phyloP scores from a whole-genome alignment of 64 coral and sea anemone genomes.

The Montipora foliosa region DNA sequence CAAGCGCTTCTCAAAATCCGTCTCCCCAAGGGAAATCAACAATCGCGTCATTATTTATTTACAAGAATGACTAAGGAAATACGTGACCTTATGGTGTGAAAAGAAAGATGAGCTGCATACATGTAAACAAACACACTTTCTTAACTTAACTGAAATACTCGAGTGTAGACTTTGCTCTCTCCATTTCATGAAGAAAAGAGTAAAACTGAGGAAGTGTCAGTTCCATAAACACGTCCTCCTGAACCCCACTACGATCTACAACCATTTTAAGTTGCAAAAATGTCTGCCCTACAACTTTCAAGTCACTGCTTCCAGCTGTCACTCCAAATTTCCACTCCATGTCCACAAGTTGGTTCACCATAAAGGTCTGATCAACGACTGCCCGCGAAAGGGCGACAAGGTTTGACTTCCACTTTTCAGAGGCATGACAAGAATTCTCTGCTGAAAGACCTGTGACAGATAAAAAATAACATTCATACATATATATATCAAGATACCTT shows the following conservation, averaged over 20 bases:
- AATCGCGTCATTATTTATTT: no score
- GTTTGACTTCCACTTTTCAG: constrained; percentile 90
- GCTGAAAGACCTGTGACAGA: constrained; percentile 71
- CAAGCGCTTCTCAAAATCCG: no score
- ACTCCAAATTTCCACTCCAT: constrained; percentile 99
- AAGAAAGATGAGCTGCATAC: no score
- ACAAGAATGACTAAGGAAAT: no score
- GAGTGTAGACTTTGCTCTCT: constrained; percentile 94
- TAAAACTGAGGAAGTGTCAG: constrained; percentile 99
- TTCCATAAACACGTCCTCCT: constrained; percentile 98
- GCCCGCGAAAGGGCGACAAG: constrained; percentile 92
- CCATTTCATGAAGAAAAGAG: constrained; percentile 98
- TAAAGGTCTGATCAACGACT: constrained; percentile 95
- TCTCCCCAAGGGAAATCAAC: no score
- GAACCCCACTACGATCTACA: constrained; percentile 79
- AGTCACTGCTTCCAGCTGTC: constrained; percentile 94
- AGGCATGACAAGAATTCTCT: constrained; percentile 80
- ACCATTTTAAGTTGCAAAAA: constrained; percentile 98
- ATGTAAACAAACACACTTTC: not conserved
- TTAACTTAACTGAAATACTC: constrained; percentile 88
- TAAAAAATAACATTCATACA: not conserved
- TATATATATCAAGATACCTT: no score
- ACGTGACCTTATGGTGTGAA: no score
- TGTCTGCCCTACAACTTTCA: constrained; percentile 98
- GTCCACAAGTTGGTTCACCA: constrained; percentile 93